phyloP scores from a whole-genome alignment of 2,797 vertebrate species.

The Pantherophis alleghaniensis region DNA sequence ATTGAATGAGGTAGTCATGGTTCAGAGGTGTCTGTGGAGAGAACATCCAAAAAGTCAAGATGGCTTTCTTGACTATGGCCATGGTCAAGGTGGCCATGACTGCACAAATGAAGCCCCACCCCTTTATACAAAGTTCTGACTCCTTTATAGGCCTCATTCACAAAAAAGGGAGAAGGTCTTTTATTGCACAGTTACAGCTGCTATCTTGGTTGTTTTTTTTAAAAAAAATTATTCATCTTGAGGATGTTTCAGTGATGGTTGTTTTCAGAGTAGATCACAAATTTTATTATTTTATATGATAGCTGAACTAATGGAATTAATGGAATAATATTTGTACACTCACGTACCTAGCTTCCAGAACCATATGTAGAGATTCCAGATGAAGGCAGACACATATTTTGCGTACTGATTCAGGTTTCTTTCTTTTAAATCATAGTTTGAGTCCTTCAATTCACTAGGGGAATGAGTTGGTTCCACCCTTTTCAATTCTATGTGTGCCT shows the following conservation, averaged over 20 bases:
- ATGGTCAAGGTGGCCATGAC: too few species aligned
- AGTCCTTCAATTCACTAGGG: neutral
- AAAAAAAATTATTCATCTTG: neutral
- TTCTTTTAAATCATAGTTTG: neutral
- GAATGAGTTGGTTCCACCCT: neutral
- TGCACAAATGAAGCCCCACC: neutral
- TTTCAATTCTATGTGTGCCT: neutral
- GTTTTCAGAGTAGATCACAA: neutral
- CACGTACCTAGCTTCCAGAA: neutral
- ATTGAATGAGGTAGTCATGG: neutral
- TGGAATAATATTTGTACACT: neutral
- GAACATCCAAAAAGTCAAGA: neutral
- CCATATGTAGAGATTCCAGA: neutral
- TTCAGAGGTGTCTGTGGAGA: neutral
- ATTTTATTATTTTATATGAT: neutral
- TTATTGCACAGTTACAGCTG: neutral
- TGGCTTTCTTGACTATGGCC: neutral
- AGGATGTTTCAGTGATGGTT: neutral
- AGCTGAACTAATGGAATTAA: neutral
- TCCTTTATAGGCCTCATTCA: neutral
- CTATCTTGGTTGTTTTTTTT: neutral
- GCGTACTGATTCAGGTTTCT: neutral
- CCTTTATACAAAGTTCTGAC: neutral
- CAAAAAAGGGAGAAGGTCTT: neutral
- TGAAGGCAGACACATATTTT: neutral